Evolutionary conservation across 2,888 invertebrate species (phyloP).

Genomic region (Brachypterus glaber): DNA sequence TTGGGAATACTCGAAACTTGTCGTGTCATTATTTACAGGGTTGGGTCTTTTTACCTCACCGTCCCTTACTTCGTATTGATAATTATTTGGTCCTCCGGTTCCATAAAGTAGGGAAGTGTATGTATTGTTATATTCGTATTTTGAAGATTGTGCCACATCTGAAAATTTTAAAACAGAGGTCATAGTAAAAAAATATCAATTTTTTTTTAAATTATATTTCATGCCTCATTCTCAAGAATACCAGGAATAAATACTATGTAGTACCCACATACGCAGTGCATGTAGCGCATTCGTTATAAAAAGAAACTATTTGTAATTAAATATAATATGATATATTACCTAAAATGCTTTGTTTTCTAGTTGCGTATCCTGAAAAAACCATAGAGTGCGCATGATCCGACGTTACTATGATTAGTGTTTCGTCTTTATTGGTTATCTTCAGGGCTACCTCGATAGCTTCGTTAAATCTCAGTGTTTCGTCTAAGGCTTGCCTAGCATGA

Average conservation of each 20-base stretch:
- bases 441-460: slow-evolving; percentile 63
- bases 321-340: slow-evolving; percentile 49
- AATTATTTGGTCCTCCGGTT: slow-evolving; percentile 63
- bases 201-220: no score
- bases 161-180: slow-evolving; percentile 6
- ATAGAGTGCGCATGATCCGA: slow-evolving; percentile 77
- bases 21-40: slow-evolving; percentile 51
- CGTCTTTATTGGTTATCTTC: slow-evolving; percentile 42
- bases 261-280: neutral
- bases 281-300: neutral
- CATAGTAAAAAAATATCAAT: no score
- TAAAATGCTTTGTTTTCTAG: slow-evolving; percentile 58
- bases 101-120: slow-evolving; percentile 74
- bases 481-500: slow-evolving; percentile 63
- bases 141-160: slow-evolving; percentile 39
- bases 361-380: slow-evolving; percentile 67
- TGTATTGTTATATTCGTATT: slow-evolving; percentile 51
- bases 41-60: slow-evolving; percentile 46
- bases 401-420: slow-evolving; percentile 74
- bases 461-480: slow-evolving; percentile 70
- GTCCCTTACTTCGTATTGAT: slow-evolving; percentile 42
- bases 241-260: neutral
- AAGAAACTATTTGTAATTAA: neutral
- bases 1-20: slow-evolving; percentile 59
- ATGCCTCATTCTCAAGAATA: neutral